These are phyloP conservation scores for Eupithecia vulgata DNA, from an alignment of 2,888 invertebrate species.

Conservation along the genomic window DNA sequence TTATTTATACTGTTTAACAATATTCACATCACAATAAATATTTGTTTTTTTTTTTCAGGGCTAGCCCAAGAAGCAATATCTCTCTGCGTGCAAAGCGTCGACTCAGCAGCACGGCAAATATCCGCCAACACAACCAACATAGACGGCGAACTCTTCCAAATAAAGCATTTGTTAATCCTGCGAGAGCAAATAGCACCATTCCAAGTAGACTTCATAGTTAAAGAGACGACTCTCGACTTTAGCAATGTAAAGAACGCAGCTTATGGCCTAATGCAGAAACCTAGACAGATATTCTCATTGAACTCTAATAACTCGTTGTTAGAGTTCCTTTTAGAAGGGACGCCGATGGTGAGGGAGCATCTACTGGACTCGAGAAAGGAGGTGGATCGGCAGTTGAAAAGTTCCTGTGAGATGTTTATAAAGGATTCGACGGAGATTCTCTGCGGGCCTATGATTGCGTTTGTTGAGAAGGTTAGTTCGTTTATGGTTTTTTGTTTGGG, in stretches of 20 bases:
- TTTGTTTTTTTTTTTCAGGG: constrained; percentile 14
- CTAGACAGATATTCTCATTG: constrained; percentile 93
- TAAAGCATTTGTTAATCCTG: constrained; percentile 98
- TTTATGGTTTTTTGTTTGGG: neutral
- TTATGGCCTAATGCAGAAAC: constrained; percentile 88
- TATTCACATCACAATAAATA: neutral
- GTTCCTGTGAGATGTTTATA: constrained; percentile 95
- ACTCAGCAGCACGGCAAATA: constrained; percentile 91
- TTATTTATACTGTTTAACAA: too few species aligned
- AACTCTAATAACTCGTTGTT: constrained; percentile 95
- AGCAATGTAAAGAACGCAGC: constrained; percentile 95
- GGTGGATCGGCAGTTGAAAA: constrained; percentile 96
- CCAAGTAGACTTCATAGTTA: constrained; percentile 96
- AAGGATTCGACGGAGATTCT: constrained; percentile 89
- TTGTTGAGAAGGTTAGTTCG: constrained; percentile 88
- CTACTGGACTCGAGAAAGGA: constrained; percentile 97
- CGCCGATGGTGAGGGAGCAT: constrained; percentile 96
- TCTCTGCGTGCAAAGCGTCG: constrained; percentile 95
- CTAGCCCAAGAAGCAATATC: constrained; percentile 97
- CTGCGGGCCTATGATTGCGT: constrained; percentile 88
- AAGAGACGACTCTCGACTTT: constrained; percentile 90
- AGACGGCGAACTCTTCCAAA: constrained; percentile 98
- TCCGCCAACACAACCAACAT: constrained; percentile 89
- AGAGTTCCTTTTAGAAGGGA: constrained; percentile 96
- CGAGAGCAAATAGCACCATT: constrained; percentile 99